These are phyloP conservation scores for Ariopsis seemanni DNA, from an alignment of 2,113 vertebrate species.

Conservation along the genomic window DNA sequence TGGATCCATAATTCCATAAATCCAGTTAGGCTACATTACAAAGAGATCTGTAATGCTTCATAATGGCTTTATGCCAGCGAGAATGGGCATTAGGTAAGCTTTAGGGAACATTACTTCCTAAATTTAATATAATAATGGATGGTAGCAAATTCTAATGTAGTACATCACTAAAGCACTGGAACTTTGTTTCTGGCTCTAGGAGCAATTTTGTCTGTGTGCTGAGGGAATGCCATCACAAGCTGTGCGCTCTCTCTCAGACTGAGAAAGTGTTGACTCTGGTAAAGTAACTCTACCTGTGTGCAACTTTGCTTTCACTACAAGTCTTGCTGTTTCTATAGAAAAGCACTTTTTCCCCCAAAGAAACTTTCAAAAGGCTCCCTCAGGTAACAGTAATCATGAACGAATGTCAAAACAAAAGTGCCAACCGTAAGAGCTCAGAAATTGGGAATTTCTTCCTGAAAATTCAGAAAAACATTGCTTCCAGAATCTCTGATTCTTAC, in stretches of 20 bases:
- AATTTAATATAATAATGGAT: constrained; percentile 30
- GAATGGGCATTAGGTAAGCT: constrained; percentile 33
- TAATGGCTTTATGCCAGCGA: constrained; percentile 25
- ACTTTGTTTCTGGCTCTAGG: constrained; percentile 16
- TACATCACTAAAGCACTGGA: constrained; percentile 22
- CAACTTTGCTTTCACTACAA: not conserved
- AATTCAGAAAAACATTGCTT: not conserved
- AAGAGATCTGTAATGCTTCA: constrained; percentile 23
- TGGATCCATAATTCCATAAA: constrained; percentile 19
- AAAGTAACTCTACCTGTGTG: not conserved
- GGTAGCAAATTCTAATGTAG: constrained; percentile 17
- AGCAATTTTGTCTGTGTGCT: constrained; percentile 10
- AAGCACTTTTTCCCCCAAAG: not conserved
- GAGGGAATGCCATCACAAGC: constrained; percentile 21
- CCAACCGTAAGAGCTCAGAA: not conserved
- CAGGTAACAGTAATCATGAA: not conserved
- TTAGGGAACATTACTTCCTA: constrained; percentile 11
- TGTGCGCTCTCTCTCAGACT: not conserved
- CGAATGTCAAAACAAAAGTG: not conserved
- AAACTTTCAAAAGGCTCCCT: not conserved
- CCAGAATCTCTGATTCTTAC: not conserved
- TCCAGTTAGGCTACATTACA: constrained; percentile 22
- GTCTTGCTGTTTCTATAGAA: not conserved
- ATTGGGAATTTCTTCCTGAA: not conserved
- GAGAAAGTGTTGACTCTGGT: not conserved